Evolutionary conservation across 2,797 vertebrate genomes (phyloP).

Genomic region (Helostoma temminkii): DNA sequence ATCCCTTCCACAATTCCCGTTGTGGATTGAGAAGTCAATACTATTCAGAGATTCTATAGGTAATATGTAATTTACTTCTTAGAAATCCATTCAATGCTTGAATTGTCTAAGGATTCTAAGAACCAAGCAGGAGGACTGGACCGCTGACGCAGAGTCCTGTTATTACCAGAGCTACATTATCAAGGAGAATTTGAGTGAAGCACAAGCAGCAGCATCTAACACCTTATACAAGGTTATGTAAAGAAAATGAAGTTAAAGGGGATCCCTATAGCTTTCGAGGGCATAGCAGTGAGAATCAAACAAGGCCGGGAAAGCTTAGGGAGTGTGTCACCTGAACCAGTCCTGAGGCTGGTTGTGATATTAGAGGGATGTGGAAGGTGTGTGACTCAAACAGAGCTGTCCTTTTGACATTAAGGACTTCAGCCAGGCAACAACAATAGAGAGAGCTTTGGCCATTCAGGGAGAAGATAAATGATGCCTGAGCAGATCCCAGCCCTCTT

Average conservation of each 20-base stretch:
- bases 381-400: not conserved
- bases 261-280: not conserved
- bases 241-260: not conserved
- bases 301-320: not conserved
- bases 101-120: no score
- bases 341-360: not conserved
- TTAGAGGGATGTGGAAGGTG: not conserved
- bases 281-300: not conserved
- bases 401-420: constrained; percentile 32
- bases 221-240: not conserved
- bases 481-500: not conserved
- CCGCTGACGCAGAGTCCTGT: no score
- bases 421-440: constrained; percentile 25
- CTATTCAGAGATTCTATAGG: no score
- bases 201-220: not conserved
- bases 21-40: no score
- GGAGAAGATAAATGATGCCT: constrained; percentile 35
- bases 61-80: no score
- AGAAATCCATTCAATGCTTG: no score
- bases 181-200: constrained; percentile 9
- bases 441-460: constrained; percentile 14
- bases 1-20: no score
- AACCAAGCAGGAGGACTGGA: no score
- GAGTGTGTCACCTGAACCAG: not conserved
- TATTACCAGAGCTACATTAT: not conserved